Evolutionary conservation across 2,797 vertebrate genomes (phyloP), one percentile per base, ranked within the genome.

Genomic region (Sebastes trivittatus): DNA sequence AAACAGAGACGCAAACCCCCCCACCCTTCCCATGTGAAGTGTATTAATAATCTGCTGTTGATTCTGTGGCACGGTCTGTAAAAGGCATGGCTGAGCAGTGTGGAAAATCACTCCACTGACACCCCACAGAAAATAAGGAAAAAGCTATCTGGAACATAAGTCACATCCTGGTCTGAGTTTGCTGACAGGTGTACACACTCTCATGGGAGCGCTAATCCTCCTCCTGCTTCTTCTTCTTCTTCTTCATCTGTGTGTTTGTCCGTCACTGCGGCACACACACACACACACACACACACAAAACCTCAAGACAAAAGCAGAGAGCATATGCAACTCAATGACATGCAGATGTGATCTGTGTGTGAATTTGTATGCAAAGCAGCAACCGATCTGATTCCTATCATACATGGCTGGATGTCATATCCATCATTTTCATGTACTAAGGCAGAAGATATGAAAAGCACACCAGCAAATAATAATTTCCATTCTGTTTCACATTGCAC

Each of bases 311-410:
- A 89, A 83, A 83, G 68, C 88, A 81, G 68, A 74, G 73, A 38
- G 81, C 77, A 87, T 83, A 67, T 69, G 86, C 89, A 91, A 88
- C 88, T 69, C 90, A 89, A 86, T 80, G 76, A 78, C 88, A 91
- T 85, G 90, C 90, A 92, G 85, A 92, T 93, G 93, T 80, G 82
- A 88, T 90, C 81, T 74, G 82, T 42, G 78, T 62, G 78, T 62
- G 78, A 34, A 92, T 95, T 64, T 93, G 89, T 86, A 94, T 93
- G 92, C 92, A 93, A 92, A 92, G 88, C 88, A 85, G 89, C 88
- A 86, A 86, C 69, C 42, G 32, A 56, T 72, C 76, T 88, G 88
- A 89, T 86, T 85, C 82, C 91, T 74, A 85, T 89, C 89, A 85
- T 60, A 76, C 83, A 77, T 80, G 81, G 72, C 76, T 79, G 85